Base-by-base conservation (phyloP, 2,113 vertebrate genomes). In the Cephalopholis sonnerati region DNA sequence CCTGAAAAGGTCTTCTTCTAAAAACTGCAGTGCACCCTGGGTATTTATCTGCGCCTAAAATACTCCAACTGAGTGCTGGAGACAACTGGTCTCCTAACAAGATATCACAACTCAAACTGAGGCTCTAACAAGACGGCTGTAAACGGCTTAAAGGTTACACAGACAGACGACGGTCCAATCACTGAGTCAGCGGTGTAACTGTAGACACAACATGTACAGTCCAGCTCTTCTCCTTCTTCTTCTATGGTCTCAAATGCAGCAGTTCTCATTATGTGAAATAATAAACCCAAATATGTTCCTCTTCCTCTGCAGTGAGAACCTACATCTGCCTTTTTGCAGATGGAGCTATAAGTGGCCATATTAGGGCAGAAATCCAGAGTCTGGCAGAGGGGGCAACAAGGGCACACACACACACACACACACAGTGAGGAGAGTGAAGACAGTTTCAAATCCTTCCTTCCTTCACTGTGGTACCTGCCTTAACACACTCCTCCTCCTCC, bases 291-390 rank as follows among this genome's bases (percentile, higher is more conserved):
- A 46, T 29, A 15, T 55, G 18, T 25, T 7, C 24, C 10, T 12
- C 25, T 50, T 0, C 3, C 27, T 55, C 64, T 66, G 20, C 27
- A 61, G 29, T 58, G 15, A 77, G 71, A 82, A 74, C 20, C 55
- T 61, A 70, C 63, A 80, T 79, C 83, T 69, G 48, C n/a, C 64
- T 67, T 64, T 64, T 36, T 18, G 68, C 70, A 66, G 69, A 75
- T 73, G 59, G 51, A 82, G 73, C 66, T 69, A 39, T 29, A 64
- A 84, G 81, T 82, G 83, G 65, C 93, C 93, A 88, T 94, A 94
- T 93, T 92, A 87, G 93, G 93, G 81, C 89, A 93, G 51, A 93
- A 92, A 82, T 84, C 74, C 64, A 78, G 77, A 72, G 70, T 86
- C 76, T 79, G 61, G 86, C 77, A 70, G 66, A 64, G 25, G 70